phyloP scores from a whole-genome alignment of 2,888 invertebrate genomes.

The Clunio marinus region DNA sequence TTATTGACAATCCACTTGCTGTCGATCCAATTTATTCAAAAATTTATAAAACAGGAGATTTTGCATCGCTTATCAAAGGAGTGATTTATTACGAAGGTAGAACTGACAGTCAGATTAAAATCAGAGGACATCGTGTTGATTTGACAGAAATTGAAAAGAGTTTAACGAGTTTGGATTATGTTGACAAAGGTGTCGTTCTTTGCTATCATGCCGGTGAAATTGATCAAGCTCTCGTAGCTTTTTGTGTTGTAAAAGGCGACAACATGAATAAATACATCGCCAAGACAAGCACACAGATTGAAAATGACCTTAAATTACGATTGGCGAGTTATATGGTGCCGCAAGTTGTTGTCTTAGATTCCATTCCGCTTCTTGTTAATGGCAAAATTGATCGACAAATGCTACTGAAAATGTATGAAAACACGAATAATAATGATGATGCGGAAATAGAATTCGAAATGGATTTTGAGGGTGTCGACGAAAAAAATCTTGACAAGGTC shows the following conservation, averaged over 20 bases:
- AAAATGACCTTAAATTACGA: conserved; percentile 59
- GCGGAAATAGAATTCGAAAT: conserved; percentile 58
- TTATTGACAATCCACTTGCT: conserved; percentile 70
- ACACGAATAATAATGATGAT: conserved; percentile 63
- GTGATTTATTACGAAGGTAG: conserved; percentile 72
- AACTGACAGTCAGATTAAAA: conserved; percentile 80
- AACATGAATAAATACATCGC: conserved; percentile 48
- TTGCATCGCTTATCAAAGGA: conserved; percentile 65
- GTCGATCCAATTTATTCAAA: conserved; percentile 63
- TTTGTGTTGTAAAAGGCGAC: conserved; percentile 51
- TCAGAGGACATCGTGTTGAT: conserved; percentile 82
- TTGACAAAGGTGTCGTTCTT: conserved; percentile 73
- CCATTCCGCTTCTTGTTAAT: conserved; percentile 75
- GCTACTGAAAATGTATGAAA: conserved; percentile 69
- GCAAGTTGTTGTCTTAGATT: conserved; percentile 67
- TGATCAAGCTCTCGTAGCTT: conserved; percentile 68
- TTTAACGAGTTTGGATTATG: conserved; percentile 58
- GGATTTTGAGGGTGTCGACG: conserved; percentile 62
- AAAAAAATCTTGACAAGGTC: conserved; percentile 59
- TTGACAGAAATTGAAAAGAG: conserved; percentile 77
- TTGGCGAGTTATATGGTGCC: conserved; percentile 77
- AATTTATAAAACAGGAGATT: conserved; percentile 82
- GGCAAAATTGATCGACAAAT: conserved; percentile 82
- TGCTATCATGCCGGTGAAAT: conserved; percentile 73
- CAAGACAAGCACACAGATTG: conserved; percentile 59